Conservation (phyloP, 2,113 vertebrate species). For the Petaurus breviceps region DNA sequence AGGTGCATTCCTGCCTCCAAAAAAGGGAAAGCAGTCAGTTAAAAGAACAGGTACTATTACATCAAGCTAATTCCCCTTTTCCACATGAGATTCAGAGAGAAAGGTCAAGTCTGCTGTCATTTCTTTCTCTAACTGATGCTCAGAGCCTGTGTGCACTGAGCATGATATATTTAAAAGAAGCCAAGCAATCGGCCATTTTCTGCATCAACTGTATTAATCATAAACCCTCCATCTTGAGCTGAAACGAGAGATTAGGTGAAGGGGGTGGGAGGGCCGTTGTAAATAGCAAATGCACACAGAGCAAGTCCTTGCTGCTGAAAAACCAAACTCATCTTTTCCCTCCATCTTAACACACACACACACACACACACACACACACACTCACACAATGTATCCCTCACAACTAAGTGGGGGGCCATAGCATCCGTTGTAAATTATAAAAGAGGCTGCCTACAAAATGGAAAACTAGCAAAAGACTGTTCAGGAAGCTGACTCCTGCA, state of each 20-base stretch:
- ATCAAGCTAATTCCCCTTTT: constrained; percentile 79
- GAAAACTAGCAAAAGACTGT: constrained; percentile 15
- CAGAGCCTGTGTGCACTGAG: constrained; percentile 77
- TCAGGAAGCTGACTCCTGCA: constrained; percentile 36
- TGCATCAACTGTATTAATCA: constrained; percentile 81
- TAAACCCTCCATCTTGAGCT: constrained; percentile 85
- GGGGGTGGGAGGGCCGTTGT: constrained; percentile 64
- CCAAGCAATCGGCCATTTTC: constrained; percentile 84
- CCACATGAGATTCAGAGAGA: constrained; percentile 73
- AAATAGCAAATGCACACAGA: constrained; percentile 62
- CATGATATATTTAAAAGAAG: constrained; percentile 81
- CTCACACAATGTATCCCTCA: background rate
- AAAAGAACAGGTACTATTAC: constrained; percentile 73
- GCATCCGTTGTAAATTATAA: constrained; percentile 54
- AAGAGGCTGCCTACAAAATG: constrained; percentile 36
- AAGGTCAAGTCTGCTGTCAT: constrained; percentile 86
- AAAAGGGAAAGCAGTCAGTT: constrained; percentile 71
- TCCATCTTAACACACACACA: constrained; percentile 34
- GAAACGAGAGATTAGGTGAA: constrained; percentile 64
- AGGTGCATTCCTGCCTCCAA: constrained; percentile 59
- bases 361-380: too few relatives aligned
- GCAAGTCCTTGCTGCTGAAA: constrained; percentile 66
- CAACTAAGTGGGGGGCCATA: background rate
- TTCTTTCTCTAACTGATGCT: constrained; percentile 82
- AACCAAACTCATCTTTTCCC: constrained; percentile 32